Evolutionary conservation across 2,113 vertebrate species (phyloP).

Genomic region (Pagrus major): DNA sequence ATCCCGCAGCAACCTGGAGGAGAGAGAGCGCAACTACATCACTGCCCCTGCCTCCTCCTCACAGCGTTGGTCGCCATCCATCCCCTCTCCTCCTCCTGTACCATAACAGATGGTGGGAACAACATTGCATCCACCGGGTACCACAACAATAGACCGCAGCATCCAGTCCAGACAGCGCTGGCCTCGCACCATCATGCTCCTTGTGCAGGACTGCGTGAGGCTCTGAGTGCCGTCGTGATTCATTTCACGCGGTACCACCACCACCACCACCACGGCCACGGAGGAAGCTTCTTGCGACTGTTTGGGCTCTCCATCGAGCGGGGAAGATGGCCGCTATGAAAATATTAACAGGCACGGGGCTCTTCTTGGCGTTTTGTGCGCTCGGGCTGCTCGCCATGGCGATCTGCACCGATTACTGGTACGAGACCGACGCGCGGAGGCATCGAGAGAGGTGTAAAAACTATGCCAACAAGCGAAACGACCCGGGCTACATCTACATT

Average conservation of each 20-base stretch:
- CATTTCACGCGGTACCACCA: conserved; percentile 76
- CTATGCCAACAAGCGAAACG: conserved; percentile 90
- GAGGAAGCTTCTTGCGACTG: conserved; percentile 79
- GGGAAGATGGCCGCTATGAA: conserved; percentile 91
- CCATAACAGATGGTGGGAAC: conserved; percentile 85
- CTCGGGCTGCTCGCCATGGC: conserved; percentile 90
- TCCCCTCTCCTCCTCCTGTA: conserved; percentile 77
- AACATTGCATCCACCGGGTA: conserved; percentile 76
- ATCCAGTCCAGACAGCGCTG: conserved; percentile 61
- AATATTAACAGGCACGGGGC: conserved; percentile 90
- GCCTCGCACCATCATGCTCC: conserved; percentile 73
- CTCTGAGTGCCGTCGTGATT: conserved; percentile 78
- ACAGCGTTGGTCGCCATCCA: conserved; percentile 77
- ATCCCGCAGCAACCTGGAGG: conserved; percentile 75
- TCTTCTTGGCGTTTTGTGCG: conserved; percentile 89
- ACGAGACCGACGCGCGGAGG: conserved; percentile 91
- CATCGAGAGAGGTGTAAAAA: conserved; percentile 92
- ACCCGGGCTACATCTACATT: conserved; percentile 92
- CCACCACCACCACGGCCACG: conserved; percentile 75
- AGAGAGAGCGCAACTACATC: conserved; percentile 77
- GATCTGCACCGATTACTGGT: conserved; percentile 93
- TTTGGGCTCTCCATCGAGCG: conserved; percentile 80
- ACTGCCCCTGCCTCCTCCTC: conserved; percentile 73
- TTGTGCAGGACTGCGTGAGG: conserved; percentile 62
- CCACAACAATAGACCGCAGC: conserved; percentile 76